phyloP scores from a whole-genome alignment of 2,113 vertebrate genomes.

The Sinocyclocheilus grahami region DNA sequence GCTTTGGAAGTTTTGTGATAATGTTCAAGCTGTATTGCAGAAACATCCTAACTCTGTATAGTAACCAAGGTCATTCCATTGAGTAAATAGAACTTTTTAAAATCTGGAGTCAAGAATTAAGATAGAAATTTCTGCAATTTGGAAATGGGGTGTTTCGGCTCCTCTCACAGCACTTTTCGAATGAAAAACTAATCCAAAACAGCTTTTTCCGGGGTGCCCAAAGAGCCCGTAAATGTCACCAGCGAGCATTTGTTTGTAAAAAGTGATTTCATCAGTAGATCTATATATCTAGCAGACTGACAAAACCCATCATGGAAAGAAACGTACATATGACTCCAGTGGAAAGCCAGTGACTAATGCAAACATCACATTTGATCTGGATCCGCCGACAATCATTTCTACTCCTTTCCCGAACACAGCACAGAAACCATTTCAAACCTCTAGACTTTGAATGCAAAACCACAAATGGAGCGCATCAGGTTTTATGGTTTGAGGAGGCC shows the following conservation, averaged over 20 bases:
- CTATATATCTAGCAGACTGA: not conserved
- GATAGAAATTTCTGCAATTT: too few species aligned
- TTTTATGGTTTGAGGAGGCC: conserved; percentile 69
- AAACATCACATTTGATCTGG: conserved; percentile 46
- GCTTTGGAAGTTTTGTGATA: not conserved
- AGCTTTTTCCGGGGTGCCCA: not conserved
- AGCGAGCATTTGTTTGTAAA: not conserved
- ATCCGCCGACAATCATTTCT: conserved; percentile 49
- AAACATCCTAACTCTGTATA: not conserved
- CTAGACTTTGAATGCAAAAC: conserved; percentile 45
- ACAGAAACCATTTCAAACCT: conserved; percentile 35
- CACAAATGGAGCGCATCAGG: conserved; percentile 66
- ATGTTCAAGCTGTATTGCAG: not conserved
- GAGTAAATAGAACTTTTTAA: too few species aligned
- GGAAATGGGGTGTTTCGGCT: not conserved
- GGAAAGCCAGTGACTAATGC: conserved; percentile 47
- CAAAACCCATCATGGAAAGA: conserved; percentile 15
- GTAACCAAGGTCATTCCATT: not conserved
- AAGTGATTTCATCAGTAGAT: not conserved
- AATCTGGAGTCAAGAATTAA: too few species aligned
- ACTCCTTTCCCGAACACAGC: conserved; percentile 55
- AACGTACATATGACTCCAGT: conserved; percentile 2
- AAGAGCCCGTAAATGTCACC: not conserved
- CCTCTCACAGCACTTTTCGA: not conserved
- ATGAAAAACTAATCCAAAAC: conserved; percentile 26